A percentile compares a stretch with the other conserved stretches of the same genome.
phyloP scores from a whole-genome alignment of 2,888 invertebrate genomes.

The Tortrix viridana region DNA sequence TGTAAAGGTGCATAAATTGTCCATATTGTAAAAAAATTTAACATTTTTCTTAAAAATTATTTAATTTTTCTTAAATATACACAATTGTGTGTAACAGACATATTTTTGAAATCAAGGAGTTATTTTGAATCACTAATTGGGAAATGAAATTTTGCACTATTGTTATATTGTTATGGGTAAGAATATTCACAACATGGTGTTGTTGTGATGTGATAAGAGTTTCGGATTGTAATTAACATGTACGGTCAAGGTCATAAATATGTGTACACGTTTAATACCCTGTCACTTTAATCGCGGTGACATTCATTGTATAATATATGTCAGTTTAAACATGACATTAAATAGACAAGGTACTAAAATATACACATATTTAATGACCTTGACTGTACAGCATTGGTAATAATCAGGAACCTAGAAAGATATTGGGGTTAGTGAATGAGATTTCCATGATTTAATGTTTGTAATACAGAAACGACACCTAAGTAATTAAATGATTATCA shows the following conservation, averaged over 20 bases:
- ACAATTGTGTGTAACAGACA: constrained; percentile 15
- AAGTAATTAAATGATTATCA: constrained; percentile 18
- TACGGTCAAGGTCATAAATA: too few species aligned
- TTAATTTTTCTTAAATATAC: constrained; percentile 14
- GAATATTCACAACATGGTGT: constrained; percentile 18
- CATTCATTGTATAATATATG: too few species aligned
- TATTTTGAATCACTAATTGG: constrained; percentile 23
- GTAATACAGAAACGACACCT: constrained; percentile 66
- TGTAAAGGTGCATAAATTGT: constrained; percentile 16
- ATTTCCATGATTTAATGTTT: constrained; percentile 65
- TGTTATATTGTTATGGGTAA: constrained; percentile 31
- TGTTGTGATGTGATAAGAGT: constrained; percentile 40
- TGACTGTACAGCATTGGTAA: constrained; percentile 64
- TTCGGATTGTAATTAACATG: constrained; percentile 46
- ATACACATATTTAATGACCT: too few species aligned
- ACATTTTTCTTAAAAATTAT: constrained; percentile 3
- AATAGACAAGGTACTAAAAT: too few species aligned
- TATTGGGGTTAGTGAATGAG: constrained; percentile 66
- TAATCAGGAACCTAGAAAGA: constrained; percentile 63
- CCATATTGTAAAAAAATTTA: constrained; percentile 16
- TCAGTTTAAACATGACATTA: too few species aligned
- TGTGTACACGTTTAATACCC: too few species aligned
- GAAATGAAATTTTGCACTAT: constrained; percentile 28
- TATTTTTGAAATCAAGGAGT: constrained; percentile 29
- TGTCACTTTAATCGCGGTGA: too few species aligned